Evolutionary conservation across 2,113 vertebrate species (phyloP).

Genomic region (Peromyscus leucopus): DNA sequence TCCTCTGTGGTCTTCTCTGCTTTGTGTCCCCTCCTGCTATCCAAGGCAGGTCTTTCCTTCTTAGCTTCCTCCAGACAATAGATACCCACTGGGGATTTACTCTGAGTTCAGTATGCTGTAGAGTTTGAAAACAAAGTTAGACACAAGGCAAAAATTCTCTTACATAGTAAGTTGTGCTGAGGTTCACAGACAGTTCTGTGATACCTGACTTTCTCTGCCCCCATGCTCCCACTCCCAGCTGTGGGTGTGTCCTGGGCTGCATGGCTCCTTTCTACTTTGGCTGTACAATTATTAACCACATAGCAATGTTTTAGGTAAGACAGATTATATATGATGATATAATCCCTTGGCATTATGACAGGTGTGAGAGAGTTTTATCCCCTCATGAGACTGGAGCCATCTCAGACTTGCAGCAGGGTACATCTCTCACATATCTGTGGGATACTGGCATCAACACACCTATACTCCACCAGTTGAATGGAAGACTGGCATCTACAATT

Average conservation of each 20-base stretch:
- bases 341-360: not conserved
- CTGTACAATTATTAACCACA: not conserved
- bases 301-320: not conserved
- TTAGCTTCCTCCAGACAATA: not conserved
- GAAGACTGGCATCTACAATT: not conserved
- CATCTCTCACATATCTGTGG: not conserved
- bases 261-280: not conserved
- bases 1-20: not conserved
- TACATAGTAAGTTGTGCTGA: not conserved
- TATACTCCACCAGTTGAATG: too few species aligned
- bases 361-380: not conserved
- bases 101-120: not conserved
- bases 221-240: fast-evolving
- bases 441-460: not conserved
- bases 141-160: not conserved
- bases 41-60: not conserved
- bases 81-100: fast-evolving
- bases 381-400: not conserved
- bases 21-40: not conserved
- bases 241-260: too few species aligned
- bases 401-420: fast-evolving
- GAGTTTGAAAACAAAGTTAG: not conserved
- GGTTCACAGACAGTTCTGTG: not conserved
- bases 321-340: not conserved
- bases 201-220: too few species aligned